Base-by-base conservation (phyloP, 2,888 invertebrate genomes). In the Malthinus seriepunctatus region DNA sequence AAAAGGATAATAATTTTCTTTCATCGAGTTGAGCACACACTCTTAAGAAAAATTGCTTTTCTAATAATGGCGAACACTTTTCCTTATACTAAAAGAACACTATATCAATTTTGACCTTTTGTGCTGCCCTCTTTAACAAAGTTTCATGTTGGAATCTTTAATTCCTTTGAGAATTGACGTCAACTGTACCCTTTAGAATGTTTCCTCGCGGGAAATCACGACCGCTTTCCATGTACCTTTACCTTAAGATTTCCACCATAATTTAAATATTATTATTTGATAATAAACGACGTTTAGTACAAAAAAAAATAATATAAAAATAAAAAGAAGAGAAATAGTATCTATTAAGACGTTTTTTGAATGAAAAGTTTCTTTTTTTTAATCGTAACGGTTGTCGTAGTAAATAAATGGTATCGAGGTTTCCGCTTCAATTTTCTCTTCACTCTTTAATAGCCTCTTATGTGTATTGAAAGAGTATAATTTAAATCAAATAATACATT, bases 151-250 rank as follows among this genome's bases (percentile, higher is more conserved):
- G 53, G 61, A 60, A 62, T 62, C 60, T 66, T 54, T 64, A 67
- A 67, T 67, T 59, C 67, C 63, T 59, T 34, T 50, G 67, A 63
- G 63, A 65, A 59, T 62, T 60, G 62, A 62, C 64, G 67, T 68
- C 67, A 68, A 63, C 66, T 64, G 65, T 64, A 62, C 65, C 66
- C 69, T 64, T 66, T 68, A 71, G 70, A 68, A 66, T 68, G 71
- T 67, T 62, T 68, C 65, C 72, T 60, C 66, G 37, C 48, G 72
- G 73, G 73, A 73, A 73, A 73, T 73, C 72, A 73, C 61, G 56
- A 61, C 60, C 63, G 60, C 61, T 61, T 42, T 42, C 39, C 15
- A n/a, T 62, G 59, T 54, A 58, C 39, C 8, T 63, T 64, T 63
- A 66, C 67, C 64, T 64, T 64, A 59, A 60, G 63, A 63, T 65